These are phyloP conservation scores for Vimba vimba DNA, from an alignment of 2,113 vertebrate species.

Conservation along the genomic window DNA sequence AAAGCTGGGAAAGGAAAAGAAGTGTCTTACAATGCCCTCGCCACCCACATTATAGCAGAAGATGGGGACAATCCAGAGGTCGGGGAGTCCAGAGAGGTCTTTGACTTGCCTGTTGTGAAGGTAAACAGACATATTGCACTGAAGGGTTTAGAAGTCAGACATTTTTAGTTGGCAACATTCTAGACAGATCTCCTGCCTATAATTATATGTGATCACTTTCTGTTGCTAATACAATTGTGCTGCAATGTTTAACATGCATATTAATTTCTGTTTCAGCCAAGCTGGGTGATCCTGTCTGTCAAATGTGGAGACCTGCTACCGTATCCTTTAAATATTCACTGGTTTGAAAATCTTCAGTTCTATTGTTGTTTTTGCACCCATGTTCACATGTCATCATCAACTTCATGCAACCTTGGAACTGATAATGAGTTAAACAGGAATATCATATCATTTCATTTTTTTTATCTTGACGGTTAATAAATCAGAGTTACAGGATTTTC, in stretches of 20 bases:
- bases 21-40: conserved; percentile 95
- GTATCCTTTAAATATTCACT: conserved; percentile 85
- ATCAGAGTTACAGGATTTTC: conserved; percentile 95
- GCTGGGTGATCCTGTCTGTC: conserved; percentile 93
- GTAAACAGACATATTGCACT: conserved; percentile 66
- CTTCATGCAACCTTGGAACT: background rate
- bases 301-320: conserved; percentile 94
- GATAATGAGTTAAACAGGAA: background rate
- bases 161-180: background rate
- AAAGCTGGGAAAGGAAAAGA: conserved; percentile 97
- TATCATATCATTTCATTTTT: background rate
- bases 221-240: background rate
- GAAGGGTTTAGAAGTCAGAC: background rate
- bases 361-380: background rate
- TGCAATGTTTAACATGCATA: background rate
- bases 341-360: background rate
- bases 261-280: conserved; percentile 82
- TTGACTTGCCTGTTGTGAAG: conserved; percentile 96
- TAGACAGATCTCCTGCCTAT: background rate
- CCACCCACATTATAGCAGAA: conserved; percentile 95
- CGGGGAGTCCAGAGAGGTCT: conserved; percentile 94
- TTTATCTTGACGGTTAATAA: conserved; percentile 75
- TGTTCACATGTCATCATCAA: background rate
- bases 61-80: conserved; percentile 97
- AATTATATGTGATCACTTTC: background rate